These are phyloP conservation scores for Dromaius novaehollandiae DNA, from an alignment of 2,113 vertebrate genomes.

Conservation along the genomic window DNA sequence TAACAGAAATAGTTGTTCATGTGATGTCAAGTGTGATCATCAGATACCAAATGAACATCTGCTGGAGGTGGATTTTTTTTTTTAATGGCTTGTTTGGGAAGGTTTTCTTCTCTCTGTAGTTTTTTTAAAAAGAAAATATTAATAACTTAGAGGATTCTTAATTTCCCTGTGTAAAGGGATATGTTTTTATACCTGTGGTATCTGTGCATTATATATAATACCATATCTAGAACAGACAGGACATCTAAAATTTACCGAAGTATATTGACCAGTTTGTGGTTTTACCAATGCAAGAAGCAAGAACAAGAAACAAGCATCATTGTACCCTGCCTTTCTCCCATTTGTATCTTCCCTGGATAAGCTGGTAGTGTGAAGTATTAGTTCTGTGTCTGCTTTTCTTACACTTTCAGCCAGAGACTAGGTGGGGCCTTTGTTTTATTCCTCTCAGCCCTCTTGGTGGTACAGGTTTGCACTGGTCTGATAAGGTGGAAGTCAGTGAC, in stretches of 20 bases:
- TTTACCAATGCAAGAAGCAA: not conserved
- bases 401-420: not conserved
- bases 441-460: not conserved
- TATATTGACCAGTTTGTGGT: not conserved
- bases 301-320: not conserved
- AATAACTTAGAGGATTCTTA: not conserved
- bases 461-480: not conserved
- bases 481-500: not conserved
- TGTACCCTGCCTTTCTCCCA: fast-evolving
- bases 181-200: not conserved
- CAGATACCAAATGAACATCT: not conserved
- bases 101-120: fast-evolving
- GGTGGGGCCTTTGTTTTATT: not conserved
- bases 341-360: not conserved
- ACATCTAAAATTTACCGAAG: not conserved
- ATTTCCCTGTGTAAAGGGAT: not conserved
- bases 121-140: not conserved
- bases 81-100: not conserved
- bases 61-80: not conserved
- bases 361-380: not conserved
- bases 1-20: not conserved
- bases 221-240: not conserved
- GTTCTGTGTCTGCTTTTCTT: not conserved
- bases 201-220: not conserved
- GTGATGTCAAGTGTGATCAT: not conserved